Evolutionary conservation across 2,888 invertebrate genomes (phyloP).

Genomic region (Brachycybe producta): DNA sequence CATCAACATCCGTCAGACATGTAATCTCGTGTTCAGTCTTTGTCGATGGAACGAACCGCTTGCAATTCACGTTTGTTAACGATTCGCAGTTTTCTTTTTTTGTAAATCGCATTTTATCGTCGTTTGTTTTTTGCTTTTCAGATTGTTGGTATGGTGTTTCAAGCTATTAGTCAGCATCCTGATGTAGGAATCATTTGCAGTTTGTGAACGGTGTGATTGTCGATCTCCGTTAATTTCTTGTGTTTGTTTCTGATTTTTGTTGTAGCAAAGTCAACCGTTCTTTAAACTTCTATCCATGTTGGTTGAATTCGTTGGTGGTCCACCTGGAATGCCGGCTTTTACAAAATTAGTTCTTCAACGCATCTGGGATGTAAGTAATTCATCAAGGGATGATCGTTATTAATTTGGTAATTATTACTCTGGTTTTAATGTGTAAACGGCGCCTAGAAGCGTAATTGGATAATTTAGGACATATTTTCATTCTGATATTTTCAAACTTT

Average conservation of each 20-base stretch:
- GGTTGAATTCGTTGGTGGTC: constrained; percentile 60
- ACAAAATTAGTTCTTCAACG: constrained; percentile 74
- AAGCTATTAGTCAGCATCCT: constrained; percentile 76
- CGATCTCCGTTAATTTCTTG: not conserved
- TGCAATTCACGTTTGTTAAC: constrained; percentile 51
- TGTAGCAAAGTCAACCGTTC: constrained; percentile 69
- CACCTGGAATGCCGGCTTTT: constrained; percentile 75
- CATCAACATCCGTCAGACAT: constrained; percentile 79
- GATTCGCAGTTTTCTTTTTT: not conserved
- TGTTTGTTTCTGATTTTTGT: constrained; percentile 15
- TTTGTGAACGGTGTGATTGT: not conserved
- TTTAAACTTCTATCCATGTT: constrained; percentile 79
- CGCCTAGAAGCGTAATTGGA: not conserved
- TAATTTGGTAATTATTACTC: not conserved
- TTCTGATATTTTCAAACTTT: too few relatives aligned
- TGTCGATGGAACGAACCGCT: constrained; percentile 82
- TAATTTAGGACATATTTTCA: not conserved
- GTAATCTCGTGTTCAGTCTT: constrained; percentile 78
- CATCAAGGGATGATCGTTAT: not conserved
- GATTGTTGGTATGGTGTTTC: constrained; percentile 79
- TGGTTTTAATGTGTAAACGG: too few relatives aligned
- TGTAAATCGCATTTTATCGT: constrained; percentile 3
- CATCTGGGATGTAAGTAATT: constrained; percentile 53
- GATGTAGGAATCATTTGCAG: constrained; percentile 46
- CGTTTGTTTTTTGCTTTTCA: constrained; percentile 23